Percentiles rank a stretch among this genome's conserved stretches.
These are phyloP conservation scores for Trypoxylon attenuatum DNA, from an alignment of 2,888 invertebrate species.

Conservation along the genomic window DNA sequence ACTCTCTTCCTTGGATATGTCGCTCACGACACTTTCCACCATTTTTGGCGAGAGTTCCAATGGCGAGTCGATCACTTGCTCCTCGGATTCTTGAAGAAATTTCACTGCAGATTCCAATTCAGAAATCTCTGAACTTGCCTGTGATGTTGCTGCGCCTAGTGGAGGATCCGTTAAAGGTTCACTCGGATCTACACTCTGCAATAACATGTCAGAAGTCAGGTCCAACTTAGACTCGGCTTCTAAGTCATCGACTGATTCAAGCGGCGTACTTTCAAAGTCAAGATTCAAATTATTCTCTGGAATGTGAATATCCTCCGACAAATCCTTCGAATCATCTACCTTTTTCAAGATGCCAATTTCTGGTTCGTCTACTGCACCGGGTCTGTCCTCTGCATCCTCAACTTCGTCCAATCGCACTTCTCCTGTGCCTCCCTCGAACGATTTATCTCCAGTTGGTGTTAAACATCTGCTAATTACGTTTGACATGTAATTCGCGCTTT, in stretches of 20 bases:
- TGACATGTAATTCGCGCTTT: slow-evolving; percentile 44
- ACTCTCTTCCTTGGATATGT: slow-evolving; percentile 47
- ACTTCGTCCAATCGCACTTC: no score
- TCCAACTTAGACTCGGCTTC: slow-evolving; percentile 49
- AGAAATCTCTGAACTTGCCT: slow-evolving; percentile 62
- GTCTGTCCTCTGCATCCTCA: slow-evolving; percentile 4
- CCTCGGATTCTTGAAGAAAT: slow-evolving; percentile 71
- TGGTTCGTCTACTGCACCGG: slow-evolving; percentile 33
- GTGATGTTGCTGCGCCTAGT: slow-evolving; percentile 45
- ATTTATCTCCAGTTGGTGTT: slow-evolving; percentile 17
- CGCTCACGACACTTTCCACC: slow-evolving; percentile 50
- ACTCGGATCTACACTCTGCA: slow-evolving; percentile 34
- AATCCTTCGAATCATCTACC: slow-evolving; percentile 33
- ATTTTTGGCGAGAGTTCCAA: slow-evolving; percentile 63
- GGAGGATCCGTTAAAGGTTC: slow-evolving; percentile 43
- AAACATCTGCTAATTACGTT: slow-evolving; percentile 49
- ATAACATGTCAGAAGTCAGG: slow-evolving; percentile 49
- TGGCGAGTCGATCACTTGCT: slow-evolving; percentile 73
- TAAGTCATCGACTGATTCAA: slow-evolving; percentile 11
- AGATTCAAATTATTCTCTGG: no score
- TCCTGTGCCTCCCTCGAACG: no score
- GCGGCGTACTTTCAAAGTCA: background rate
- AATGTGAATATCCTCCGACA: no score
- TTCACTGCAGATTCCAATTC: slow-evolving; percentile 71
- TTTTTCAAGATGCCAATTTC: no score